A percentile compares a stretch with the other conserved stretches of the same genome.
phyloP scores from a whole-genome alignment of 2,113 vertebrate genomes.

The Nipponia nippon region DNA sequence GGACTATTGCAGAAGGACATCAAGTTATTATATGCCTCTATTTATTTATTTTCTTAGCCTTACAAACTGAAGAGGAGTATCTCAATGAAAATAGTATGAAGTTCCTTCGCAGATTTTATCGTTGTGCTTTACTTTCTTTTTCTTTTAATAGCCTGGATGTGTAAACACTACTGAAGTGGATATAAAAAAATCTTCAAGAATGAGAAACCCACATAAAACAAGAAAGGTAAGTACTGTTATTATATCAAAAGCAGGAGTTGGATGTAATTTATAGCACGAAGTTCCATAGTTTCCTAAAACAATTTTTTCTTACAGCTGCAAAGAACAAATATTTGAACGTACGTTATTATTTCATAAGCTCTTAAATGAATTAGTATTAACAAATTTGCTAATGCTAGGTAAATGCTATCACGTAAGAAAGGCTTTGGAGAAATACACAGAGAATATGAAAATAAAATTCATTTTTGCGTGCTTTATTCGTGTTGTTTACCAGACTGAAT shows the following conservation, averaged over 20 bases:
- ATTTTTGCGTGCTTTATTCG: neutral
- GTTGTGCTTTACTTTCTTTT: neutral
- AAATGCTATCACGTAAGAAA: neutral
- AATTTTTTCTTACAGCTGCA: neutral
- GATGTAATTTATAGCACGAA: neutral
- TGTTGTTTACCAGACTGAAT: neutral
- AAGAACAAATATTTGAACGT: neutral
- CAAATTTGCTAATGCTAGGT: neutral
- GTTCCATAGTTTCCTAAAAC: neutral
- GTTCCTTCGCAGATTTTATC: neutral
- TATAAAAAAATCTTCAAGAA: slow-evolving; percentile 98
- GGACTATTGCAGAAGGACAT: neutral
- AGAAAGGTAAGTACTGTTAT: slow-evolving; percentile 83
- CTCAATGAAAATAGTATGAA: neutral
- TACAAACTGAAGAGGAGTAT: neutral
- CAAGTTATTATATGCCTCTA: neutral
- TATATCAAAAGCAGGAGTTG: neutral
- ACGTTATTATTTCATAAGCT: neutral
- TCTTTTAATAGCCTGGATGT: slow-evolving; percentile 86
- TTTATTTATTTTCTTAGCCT: neutral
- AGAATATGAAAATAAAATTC: neutral
- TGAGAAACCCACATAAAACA: slow-evolving; percentile 97
- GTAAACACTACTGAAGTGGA: slow-evolving; percentile 98
- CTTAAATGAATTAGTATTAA: neutral
- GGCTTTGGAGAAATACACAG: neutral